Evolutionary conservation across 2,113 vertebrate species (phyloP).

Genomic region (Rhinoptilus africanus): DNA sequence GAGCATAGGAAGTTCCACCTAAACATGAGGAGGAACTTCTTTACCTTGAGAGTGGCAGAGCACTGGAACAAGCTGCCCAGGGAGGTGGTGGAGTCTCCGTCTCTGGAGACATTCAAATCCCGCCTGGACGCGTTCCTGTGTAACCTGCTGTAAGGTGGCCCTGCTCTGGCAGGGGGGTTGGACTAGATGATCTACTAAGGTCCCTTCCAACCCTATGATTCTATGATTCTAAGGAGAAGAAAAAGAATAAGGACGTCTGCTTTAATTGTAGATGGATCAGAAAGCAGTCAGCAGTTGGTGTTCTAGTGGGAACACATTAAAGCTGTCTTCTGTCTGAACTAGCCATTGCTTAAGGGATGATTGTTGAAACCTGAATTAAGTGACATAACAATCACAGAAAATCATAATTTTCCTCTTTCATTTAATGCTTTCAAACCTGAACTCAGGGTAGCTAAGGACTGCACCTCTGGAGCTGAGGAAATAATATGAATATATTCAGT

Average conservation of each 20-base stretch:
- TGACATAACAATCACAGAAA: not conserved
- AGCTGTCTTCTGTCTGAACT: not conserved
- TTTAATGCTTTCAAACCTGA: not conserved
- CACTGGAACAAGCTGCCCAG: no score
- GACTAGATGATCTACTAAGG: no score
- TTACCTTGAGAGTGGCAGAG: no score
- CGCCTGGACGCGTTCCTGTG: no score
- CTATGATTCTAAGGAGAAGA: no score
- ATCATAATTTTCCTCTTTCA: not conserved
- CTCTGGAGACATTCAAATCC: no score
- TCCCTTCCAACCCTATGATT: no score
- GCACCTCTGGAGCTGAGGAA: not conserved
- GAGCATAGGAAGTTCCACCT: no score
- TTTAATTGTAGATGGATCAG: not conserved
- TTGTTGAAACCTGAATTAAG: not conserved
- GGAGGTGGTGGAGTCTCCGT: no score
- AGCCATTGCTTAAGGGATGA: not conserved
- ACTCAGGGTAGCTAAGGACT: not conserved
- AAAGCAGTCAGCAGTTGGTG: not conserved
- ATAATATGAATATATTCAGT: not conserved
- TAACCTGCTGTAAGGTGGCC: no score
- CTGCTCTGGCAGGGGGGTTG: no score
- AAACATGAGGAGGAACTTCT: no score
- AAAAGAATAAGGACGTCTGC: not conserved
- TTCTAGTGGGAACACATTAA: not conserved